These are phyloP conservation scores for Tenthredo amoena DNA, from an alignment of 2,888 invertebrate genomes.

Conservation along the genomic window DNA sequence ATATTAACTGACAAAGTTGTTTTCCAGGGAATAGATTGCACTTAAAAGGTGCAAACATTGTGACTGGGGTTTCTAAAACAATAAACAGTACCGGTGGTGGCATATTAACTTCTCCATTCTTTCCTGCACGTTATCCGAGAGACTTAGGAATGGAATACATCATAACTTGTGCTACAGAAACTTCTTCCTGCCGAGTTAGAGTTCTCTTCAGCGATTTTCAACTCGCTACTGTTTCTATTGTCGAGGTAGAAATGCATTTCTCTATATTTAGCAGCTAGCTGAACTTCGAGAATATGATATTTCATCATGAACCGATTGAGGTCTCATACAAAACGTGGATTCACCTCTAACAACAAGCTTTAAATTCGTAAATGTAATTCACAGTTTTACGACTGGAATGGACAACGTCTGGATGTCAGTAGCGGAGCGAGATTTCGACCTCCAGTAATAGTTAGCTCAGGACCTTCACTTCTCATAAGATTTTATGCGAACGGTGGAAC, in stretches of 20 bases:
- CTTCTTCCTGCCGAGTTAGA: constrained; percentile 80
- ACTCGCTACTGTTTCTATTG: constrained; percentile 82
- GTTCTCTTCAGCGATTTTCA: constrained; percentile 86
- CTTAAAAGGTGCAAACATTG: constrained; percentile 68
- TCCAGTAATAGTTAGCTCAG: constrained; percentile 83
- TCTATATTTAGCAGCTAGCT: background rate
- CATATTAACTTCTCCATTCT: constrained; percentile 84
- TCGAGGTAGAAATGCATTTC: constrained; percentile 80
- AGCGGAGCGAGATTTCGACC: constrained; percentile 85
- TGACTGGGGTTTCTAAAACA: constrained; percentile 66
- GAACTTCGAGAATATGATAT: background rate
- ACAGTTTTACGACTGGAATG: constrained; percentile 85
- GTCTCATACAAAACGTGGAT: background rate
- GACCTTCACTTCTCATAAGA: constrained; percentile 82
- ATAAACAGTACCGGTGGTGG: constrained; percentile 78
- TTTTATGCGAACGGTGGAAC: constrained; percentile 87
- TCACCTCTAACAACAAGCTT: background rate
- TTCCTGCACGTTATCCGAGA: constrained; percentile 84
- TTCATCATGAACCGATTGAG: background rate
- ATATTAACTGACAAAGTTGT: constrained; percentile 9
- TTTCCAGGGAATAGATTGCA: constrained; percentile 80
- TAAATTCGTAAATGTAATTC: constrained; percentile 57
- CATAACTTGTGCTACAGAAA: constrained; percentile 81
- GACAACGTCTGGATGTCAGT: constrained; percentile 83
- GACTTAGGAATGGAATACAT: constrained; percentile 85